These are phyloP conservation scores for Toxostoma redivivum DNA, from an alignment of 2,113 vertebrate species.

Conservation along the genomic window DNA sequence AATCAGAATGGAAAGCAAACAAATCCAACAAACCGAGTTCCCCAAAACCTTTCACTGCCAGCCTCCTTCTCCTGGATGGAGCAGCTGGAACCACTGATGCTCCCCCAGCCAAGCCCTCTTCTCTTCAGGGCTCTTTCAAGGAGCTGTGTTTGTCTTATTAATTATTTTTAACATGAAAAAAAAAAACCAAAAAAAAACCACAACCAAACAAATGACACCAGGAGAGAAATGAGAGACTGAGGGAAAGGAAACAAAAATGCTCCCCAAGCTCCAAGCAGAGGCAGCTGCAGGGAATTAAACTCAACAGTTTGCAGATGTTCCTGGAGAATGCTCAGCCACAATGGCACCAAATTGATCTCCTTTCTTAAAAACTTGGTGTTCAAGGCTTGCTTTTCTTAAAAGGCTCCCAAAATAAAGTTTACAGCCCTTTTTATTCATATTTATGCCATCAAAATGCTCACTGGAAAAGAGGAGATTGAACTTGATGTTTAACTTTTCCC, in stretches of 20 bases:
- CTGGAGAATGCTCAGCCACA: neutral
- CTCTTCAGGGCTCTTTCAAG: neutral
- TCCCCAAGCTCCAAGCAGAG: neutral
- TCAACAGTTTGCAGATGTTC: slow-evolving; percentile 56
- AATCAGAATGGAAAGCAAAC: neutral
- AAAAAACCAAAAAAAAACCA: neutral
- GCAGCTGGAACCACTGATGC: slow-evolving; percentile 14
- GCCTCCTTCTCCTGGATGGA: neutral
- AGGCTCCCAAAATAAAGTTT: neutral
- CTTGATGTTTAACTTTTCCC: neutral
- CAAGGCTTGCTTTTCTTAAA: neutral
- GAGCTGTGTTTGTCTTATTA: neutral
- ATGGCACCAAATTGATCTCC: neutral
- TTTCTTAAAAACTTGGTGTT: slow-evolving; percentile 14
- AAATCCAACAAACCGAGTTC: neutral
- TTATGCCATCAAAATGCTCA: neutral
- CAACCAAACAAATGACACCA: neutral
- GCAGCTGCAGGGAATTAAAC: slow-evolving; percentile 51
- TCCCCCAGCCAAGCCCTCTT: neutral
- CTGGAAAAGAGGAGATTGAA: neutral
- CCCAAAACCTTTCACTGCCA: neutral
- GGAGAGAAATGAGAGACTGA: slow-evolving; percentile 18
- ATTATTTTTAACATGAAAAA: neutral
- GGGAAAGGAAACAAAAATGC: neutral
- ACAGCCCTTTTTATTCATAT: neutral